phyloP scores from a whole-genome alignment of 2,797 vertebrate species.

The Buphagus erythrorhynchus region DNA sequence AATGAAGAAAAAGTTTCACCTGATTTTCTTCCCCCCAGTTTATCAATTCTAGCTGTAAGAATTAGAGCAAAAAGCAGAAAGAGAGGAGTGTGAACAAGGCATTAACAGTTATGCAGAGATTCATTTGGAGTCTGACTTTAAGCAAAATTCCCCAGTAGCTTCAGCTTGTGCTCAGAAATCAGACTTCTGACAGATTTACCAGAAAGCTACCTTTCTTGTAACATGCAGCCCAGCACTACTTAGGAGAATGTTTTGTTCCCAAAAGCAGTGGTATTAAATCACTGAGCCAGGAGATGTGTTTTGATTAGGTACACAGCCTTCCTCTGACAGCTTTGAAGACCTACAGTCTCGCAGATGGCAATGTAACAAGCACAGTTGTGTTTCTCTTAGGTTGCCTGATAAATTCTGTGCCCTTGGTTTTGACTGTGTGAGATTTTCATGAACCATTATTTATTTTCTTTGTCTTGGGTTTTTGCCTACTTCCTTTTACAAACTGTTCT shows the following conservation, averaged over 20 bases:
- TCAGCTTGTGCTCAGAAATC: background rate
- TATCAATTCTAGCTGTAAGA: background rate
- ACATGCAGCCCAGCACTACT: background rate
- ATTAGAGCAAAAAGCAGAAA: background rate
- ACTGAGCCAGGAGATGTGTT: background rate
- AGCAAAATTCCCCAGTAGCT: background rate
- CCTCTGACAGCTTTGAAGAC: background rate
- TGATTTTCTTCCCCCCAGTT: fast-evolving
- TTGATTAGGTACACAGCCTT: background rate
- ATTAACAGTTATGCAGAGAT: background rate
- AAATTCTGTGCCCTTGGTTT: background rate
- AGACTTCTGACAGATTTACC: background rate
- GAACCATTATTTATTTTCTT: background rate
- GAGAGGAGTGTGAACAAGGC: background rate
- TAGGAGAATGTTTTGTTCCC: background rate
- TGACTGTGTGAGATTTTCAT: background rate
- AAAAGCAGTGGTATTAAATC: background rate
- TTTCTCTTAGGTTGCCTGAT: background rate
- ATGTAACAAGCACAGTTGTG: background rate
- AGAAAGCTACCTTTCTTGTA: background rate
- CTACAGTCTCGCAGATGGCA: background rate
- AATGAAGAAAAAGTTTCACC: background rate
- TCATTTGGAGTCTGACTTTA: background rate
- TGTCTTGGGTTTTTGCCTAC: background rate
- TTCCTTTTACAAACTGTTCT: background rate